Evolutionary conservation across 2,113 vertebrate species (phyloP), one percentile per base, ranked within the genome.

Genomic region (Steatornis caripensis): DNA sequence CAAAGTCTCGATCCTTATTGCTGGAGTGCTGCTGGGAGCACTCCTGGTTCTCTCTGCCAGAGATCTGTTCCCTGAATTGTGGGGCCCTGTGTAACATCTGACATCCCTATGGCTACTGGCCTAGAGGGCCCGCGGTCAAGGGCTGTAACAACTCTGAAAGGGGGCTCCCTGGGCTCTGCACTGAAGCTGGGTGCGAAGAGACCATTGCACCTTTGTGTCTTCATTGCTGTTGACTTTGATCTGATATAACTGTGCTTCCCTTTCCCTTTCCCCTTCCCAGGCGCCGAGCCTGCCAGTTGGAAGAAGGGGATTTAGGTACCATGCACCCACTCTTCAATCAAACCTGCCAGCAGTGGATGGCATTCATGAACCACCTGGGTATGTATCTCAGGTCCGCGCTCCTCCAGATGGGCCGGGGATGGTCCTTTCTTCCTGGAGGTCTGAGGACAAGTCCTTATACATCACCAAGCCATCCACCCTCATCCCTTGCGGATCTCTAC

Each of bases 281-380:
- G 94, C 99, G 98, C 88, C 98, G 98, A 83, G 93, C 98, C 54
- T 97, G 97, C 69, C 99, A 99, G 94, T 79, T 99, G 84, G 99
- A 99, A 94, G 99, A 99, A 91, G 99, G 99, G 5, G 99, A 99
- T 29, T 87, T 87, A 2, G 99, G 99, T 30, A 97, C 97, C 29
- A 92, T 99, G 71, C 99, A 99, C 80, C 98, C 98, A 0, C 39
- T 99, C 70, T 99, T 99, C 97, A 99, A 90, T 92, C 92, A 96
- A 60, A 98, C 97, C 80, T 99, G 97, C 91, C 98, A 98, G 96
- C 97, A 97, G 5, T 99, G 98, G 99, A 98, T 99, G 87, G 97
- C 97, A 30, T 99, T 99, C 92, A 99, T 99, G 99, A 98, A 97
- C 82, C 97, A 96, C 37, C 96, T 99, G 24, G 98, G 99, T 99